Evolutionary conservation across 2,797 vertebrate species (phyloP).

Genomic region (Morus bassanus): DNA sequence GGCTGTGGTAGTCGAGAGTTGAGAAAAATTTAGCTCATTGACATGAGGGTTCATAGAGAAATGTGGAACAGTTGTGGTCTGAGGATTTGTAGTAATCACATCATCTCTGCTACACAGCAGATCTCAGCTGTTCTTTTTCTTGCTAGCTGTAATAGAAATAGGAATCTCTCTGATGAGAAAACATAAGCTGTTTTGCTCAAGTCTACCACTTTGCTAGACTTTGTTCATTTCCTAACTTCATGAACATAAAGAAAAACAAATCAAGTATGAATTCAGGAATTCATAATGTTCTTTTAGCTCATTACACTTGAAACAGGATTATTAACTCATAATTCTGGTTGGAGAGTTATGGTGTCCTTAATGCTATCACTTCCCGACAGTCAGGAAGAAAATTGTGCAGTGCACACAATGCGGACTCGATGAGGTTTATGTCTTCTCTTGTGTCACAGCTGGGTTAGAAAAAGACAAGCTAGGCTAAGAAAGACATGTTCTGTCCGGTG

Average conservation of each 20-base stretch:
- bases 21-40: not conserved
- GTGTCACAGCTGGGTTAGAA: not conserved
- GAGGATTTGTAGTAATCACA: not conserved
- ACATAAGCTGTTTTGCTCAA: not conserved
- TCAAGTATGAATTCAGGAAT: not conserved
- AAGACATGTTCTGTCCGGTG: not conserved
- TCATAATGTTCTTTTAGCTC: not conserved
- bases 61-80: not conserved
- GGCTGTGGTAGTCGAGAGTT: not conserved
- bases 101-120: not conserved
- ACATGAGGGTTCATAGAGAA: not conserved
- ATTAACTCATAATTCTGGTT: not conserved
- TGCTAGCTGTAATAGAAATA: not conserved
- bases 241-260: not conserved
- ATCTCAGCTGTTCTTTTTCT: not conserved
- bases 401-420: not conserved
- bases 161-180: not conserved
- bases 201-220: not conserved
- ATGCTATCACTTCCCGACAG: not conserved
- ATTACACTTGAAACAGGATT: not conserved
- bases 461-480: not conserved
- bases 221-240: not conserved
- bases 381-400: not conserved
- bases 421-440: not conserved
- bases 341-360: not conserved